These are phyloP conservation scores for Nannoperca obscura DNA, from an alignment of 2,797 vertebrate genomes.

Conservation along the genomic window DNA sequence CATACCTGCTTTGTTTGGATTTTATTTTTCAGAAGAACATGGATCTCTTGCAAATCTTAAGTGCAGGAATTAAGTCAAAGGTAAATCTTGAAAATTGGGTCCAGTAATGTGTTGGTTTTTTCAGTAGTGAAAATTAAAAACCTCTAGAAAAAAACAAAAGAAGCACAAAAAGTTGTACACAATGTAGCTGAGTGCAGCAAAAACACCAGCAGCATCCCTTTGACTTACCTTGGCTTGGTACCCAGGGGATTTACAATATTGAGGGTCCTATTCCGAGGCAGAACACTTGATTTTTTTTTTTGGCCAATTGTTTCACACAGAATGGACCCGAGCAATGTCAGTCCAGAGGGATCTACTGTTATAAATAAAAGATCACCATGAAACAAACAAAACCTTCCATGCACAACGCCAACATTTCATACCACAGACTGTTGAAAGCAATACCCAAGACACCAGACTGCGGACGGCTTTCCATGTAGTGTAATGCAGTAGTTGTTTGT, in stretches of 20 bases:
- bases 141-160: not conserved
- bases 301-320: conserved; percentile 40
- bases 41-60: not conserved
- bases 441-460: conserved; percentile 5
- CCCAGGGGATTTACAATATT: conserved; percentile 35
- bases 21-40: not conserved
- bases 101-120: not conserved
- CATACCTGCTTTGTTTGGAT: no score
- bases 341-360: conserved; percentile 42
- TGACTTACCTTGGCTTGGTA: conserved; percentile 33
- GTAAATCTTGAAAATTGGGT: not conserved
- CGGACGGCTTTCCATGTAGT: conserved; percentile 1
- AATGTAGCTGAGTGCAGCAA: conserved; percentile 6
- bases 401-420: conserved; percentile 12
- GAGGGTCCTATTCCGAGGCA: conserved; percentile 20
- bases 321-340: conserved; percentile 24
- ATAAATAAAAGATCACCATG: conserved; percentile 65
- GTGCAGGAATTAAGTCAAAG: not conserved
- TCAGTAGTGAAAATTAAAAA: not conserved
- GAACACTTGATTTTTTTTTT: conserved; percentile 23
- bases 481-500: not conserved
- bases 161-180: not conserved
- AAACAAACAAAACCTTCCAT: conserved; percentile 28
- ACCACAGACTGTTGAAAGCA: conserved; percentile 7
- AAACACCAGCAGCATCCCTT: conserved; percentile 19